Evolutionary conservation across 1,140 invertebrate species (phyloP).

Genomic region (Pararge aegeria): DNA sequence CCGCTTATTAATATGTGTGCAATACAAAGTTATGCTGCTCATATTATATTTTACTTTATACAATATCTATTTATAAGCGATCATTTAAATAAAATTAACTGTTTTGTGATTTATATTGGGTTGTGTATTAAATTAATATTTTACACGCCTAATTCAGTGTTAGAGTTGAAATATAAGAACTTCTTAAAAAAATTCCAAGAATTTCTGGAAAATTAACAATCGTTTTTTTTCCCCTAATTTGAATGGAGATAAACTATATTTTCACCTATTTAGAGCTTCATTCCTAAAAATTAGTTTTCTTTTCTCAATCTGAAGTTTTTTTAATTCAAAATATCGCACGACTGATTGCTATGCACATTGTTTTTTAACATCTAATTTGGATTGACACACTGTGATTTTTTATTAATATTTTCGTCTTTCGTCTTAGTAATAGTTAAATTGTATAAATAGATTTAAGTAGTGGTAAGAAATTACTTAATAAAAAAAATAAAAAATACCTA

Average conservation of each 20-base stretch:
- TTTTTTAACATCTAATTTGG: slow-evolving; percentile 6
- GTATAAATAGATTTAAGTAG: slow-evolving; percentile 20
- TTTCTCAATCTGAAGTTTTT: neutral
- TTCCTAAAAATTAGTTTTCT: too few species aligned
- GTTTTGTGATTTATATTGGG: slow-evolving; percentile 3
- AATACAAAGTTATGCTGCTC: neutral
- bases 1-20: too few species aligned
- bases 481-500: neutral
- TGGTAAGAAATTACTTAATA: slow-evolving; percentile 22
- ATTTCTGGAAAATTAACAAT: too few species aligned
- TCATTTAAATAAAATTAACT: neutral
- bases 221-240: too few species aligned
- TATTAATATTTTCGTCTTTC: slow-evolving; percentile 6
- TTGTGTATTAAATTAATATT: slow-evolving; percentile 6
- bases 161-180: neutral
- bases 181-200: neutral
- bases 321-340: slow-evolving; percentile 22
- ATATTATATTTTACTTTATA: neutral
- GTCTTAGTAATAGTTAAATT: neutral
- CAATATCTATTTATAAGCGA: too few species aligned
- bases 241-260: neutral
- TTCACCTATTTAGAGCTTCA: too few species aligned
- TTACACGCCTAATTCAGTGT: neutral
- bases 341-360: slow-evolving; percentile 31
- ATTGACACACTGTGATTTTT: slow-evolving; percentile 15